Evolutionary conservation across 2,113 vertebrate genomes (phyloP), one percentile per base, ranked within the genome.

Genomic region (Solea solea): DNA sequence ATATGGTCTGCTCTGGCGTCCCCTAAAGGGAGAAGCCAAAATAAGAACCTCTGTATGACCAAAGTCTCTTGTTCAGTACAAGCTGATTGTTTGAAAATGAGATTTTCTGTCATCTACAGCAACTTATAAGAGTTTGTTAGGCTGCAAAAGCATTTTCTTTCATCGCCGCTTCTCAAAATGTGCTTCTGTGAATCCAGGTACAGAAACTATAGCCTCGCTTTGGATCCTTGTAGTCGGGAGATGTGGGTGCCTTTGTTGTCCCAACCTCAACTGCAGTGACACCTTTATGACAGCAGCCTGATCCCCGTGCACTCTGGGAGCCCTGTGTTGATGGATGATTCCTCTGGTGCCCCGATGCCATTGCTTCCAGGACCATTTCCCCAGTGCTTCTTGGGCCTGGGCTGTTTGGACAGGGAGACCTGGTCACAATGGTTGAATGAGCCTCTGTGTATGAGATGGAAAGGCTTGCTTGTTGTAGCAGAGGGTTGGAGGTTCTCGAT

Each of bases 211-310:
- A 80, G 46, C 67, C 73, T 55, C 28, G 48, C 49, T 54, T 55
- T 70, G 60, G 56, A 76, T 83, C 71, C 27, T 65, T 13, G 10
- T 3, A 28, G 34, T 73, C 60, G 5, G 69, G 60, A 84, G 80
- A 84, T 71, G 55, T 12, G 49, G 64, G 64, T 52, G 69, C 73
- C 82, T 88, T 81, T 84, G 87, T 85, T 81, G 69, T 76, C 55
- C 48, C 11, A 16, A 59, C 46, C 69, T 69, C 6, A 16, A 21
- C 46, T 12, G 63, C 69, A 69, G 14, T 80, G 80, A 84, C 77
- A 88, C 78, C 70, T 91, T 83, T 86, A 81, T 77, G 84, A 89
- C 54, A 83, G 86, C 61, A 9, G 81, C 13, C 70, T 76, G 86
- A 76, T 84, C 78, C 68, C 15, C 6, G 73, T 56, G 68, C 65